Evolutionary conservation across 1,140 invertebrate species (phyloP).

Genomic region (Aphaenogaster floridana): DNA sequence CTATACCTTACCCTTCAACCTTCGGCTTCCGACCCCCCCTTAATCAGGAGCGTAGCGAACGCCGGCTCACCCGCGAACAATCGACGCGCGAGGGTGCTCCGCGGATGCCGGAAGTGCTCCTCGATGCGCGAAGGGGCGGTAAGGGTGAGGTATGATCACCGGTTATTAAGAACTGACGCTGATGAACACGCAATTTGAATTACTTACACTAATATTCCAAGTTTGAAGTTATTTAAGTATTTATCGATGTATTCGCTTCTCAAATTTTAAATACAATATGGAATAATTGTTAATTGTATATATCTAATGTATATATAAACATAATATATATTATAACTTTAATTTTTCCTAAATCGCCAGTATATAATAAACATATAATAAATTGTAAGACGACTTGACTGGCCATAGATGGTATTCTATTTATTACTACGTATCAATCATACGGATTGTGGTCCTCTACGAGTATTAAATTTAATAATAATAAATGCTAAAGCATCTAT

Average conservation of each 20-base stretch:
- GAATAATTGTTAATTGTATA: not conserved
- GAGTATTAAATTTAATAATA: no score
- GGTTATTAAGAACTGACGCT: not conserved
- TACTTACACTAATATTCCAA: not conserved
- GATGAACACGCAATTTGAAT: not conserved
- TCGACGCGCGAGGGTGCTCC: conserved; percentile 10
- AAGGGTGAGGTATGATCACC: not conserved
- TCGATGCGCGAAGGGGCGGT: not conserved
- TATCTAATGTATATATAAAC: no score
- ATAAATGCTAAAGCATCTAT: no score
- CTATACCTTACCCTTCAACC: conserved; percentile 62
- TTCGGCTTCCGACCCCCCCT: conserved; percentile 57
- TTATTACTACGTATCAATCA: no score
- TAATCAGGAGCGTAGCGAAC: conserved; percentile 64
- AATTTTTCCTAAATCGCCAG: no score
- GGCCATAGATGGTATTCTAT: no score
- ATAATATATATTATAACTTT: no score
- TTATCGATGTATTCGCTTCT: not conserved
- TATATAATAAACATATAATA: no score
- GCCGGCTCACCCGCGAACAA: conserved; percentile 8
- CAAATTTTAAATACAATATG: not conserved
- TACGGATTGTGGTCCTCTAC: no score
- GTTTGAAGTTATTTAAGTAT: not conserved
- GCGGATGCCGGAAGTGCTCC: conserved; percentile 13
- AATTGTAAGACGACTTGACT: no score